Base-by-base conservation (phyloP, 2,113 vertebrate genomes). In the Galemys pyrenaicus region DNA sequence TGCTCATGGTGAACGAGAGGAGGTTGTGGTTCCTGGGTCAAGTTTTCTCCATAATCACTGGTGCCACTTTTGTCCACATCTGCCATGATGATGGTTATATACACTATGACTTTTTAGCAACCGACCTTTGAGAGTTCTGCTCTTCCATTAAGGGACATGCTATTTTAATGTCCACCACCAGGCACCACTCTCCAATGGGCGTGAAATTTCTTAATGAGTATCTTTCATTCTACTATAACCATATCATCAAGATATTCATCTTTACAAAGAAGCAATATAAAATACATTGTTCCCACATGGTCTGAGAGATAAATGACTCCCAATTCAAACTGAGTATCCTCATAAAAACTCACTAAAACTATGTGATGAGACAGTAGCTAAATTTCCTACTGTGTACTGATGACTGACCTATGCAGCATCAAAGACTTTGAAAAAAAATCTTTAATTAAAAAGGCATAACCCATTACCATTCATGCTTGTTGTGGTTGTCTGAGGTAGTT, bases 381-480 rank as follows among this genome's bases (percentile, higher is more conserved):
- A 60, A 75, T 58, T 75, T 95, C 83, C 24, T 54, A 89, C 9
- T 22, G 1, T 46, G 26, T 94, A 67, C 54, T 0, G 20, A 68
- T 37, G 41, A 71, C 39, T 92, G 85, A 79, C 44, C 26, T 78
- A 74, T 46, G 80, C 12, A 89, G 30, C 10, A 51, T 85, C 81
- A 96, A 16, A 87, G 56, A 73, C 39, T 91, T 77, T 89, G 80
- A 94, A 19, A 78, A 91, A 67, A 32, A 44, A 37, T 71, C 37
- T 74, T 92, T 93, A 78, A 75, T 39, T 54, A 92, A 49, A 49
- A 11, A 49, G 16, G 49, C 9, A 62, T 79, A 87, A 93, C 41
- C 85, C 80, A 96, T 97, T 97, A 97, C 96, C 97, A 92, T 94
- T 94, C 68, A 95, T 97, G 89, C 62, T 74, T 81, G 96, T 74